Percentiles rank a stretch among this genome's conserved stretches.
Conservation (phyloP, 2,888 invertebrate species). For the Ectemnius lituratus region DNA sequence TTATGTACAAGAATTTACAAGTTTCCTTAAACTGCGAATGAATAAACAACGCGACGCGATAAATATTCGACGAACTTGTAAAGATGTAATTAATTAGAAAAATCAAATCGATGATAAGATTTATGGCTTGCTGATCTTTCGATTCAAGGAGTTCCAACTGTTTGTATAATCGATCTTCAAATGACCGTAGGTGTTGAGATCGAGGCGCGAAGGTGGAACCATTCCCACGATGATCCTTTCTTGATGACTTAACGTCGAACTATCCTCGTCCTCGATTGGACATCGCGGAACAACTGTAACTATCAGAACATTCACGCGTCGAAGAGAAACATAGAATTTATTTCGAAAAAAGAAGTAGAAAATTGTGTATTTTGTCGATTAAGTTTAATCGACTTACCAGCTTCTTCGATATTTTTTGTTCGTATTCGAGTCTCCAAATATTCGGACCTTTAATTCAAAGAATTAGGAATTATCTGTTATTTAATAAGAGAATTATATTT, state of each 20-base stretch:
- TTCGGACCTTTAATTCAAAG: slow-evolving; percentile 20
- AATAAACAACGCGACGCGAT: no score
- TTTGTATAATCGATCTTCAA: slow-evolving; percentile 90
- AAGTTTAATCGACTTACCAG: slow-evolving; percentile 21
- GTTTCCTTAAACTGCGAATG: neutral
- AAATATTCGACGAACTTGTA: no score
- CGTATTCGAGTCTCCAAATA: slow-evolving; percentile 14
- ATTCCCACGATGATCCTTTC: slow-evolving; percentile 59
- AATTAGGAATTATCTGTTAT: neutral
- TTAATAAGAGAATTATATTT: neutral
- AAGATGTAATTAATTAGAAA: no score
- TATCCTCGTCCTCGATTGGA: slow-evolving; percentile 7
- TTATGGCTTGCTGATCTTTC: slow-evolving; percentile 82
- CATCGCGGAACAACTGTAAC: slow-evolving; percentile 5
- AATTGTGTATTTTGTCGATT: no score
- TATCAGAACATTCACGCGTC: no score
- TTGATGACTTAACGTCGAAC: slow-evolving; percentile 1
- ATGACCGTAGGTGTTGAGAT: slow-evolving; percentile 88
- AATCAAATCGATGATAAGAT: no score
- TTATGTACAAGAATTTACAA: neutral
- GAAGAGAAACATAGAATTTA: no score
- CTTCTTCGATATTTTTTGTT: slow-evolving; percentile 15
- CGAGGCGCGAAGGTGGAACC: slow-evolving; percentile 82
- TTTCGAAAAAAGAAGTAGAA: no score
- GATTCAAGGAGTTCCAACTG: slow-evolving; percentile 89